phyloP scores from a whole-genome alignment of 2,888 invertebrate genomes.

The Priocnemis perturbator region DNA sequence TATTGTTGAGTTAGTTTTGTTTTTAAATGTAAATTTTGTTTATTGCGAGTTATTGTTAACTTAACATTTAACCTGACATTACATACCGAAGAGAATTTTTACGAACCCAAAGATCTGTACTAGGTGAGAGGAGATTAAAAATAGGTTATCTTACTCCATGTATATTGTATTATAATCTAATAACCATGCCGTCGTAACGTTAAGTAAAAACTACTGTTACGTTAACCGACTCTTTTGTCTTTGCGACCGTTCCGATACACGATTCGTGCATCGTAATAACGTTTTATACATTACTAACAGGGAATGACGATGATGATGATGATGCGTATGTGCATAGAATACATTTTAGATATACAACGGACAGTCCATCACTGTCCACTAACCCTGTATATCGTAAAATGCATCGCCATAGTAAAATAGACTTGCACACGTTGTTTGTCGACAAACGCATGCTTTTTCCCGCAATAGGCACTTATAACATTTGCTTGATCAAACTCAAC shows the following conservation, averaged over 20 bases:
- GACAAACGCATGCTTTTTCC: conserved; percentile 37
- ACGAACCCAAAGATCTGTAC: no score
- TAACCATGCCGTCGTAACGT: background rate
- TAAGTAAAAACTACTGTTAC: conserved; percentile 1
- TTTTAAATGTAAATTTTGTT: background rate
- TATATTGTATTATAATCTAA: conserved; percentile 5
- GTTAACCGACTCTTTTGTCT: background rate
- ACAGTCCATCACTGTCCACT: no score
- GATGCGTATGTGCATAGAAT: background rate
- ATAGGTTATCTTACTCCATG: background rate
- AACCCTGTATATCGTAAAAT: background rate
- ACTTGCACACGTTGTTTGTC: conserved; percentile 6
- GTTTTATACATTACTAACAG: conserved; percentile 7
- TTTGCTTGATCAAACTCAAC: conserved; percentile 41
- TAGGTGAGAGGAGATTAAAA: conserved; percentile 1
- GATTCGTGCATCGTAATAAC: conserved; percentile 1
- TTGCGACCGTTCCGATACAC: background rate
- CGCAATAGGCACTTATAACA: no score
- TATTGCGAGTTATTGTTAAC: conserved; percentile 1
- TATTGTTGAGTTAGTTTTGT: background rate
- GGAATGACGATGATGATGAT: background rate
- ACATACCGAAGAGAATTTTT: background rate
- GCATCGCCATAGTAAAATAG: conserved; percentile 9
- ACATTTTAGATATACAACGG: background rate
- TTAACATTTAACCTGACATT: background rate